Conservation (phyloP, 2,113 vertebrate species). For the Aphyosemion australe region DNA sequence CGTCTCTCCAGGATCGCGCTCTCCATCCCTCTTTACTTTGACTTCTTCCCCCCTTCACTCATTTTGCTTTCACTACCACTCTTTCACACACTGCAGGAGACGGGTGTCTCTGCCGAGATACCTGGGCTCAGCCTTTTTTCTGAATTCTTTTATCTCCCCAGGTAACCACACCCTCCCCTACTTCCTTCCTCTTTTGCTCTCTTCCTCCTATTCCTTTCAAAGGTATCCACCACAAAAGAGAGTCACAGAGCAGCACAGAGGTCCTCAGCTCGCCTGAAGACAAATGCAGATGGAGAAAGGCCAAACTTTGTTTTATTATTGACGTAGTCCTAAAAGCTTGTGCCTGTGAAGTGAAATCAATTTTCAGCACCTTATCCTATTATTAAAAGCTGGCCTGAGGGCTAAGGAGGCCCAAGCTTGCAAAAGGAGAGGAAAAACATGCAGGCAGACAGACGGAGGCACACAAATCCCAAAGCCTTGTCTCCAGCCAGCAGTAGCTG, state of each 20-base stretch:
- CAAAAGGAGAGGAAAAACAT: slow-evolving; percentile 46
- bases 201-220: slow-evolving; percentile 44
- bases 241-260: slow-evolving; percentile 57
- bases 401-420: slow-evolving; percentile 55
- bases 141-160: slow-evolving; percentile 55
- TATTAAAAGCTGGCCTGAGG: slow-evolving; percentile 78
- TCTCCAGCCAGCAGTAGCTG: slow-evolving; percentile 34
- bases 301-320: slow-evolving; percentile 77
- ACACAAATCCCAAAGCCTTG: slow-evolving; percentile 22
- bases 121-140: slow-evolving; percentile 21
- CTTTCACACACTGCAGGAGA: slow-evolving; percentile 46
- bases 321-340: slow-evolving; percentile 77
- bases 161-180: slow-evolving; percentile 66
- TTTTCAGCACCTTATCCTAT: slow-evolving; percentile 78
- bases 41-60: slow-evolving; percentile 30
- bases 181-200: slow-evolving; percentile 13
- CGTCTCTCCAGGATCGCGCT: slow-evolving; percentile 53
- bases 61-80: slow-evolving; percentile 20
- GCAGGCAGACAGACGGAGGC: slow-evolving; percentile 33
- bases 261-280: slow-evolving; percentile 66
- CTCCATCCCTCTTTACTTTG: slow-evolving; percentile 45
- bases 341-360: slow-evolving; percentile 77
- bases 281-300: slow-evolving; percentile 62
- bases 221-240: slow-evolving; percentile 48
- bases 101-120: slow-evolving; percentile 33